Conservation (phyloP, 2,888 invertebrate species). For the Eupeodes latifasciatus region DNA sequence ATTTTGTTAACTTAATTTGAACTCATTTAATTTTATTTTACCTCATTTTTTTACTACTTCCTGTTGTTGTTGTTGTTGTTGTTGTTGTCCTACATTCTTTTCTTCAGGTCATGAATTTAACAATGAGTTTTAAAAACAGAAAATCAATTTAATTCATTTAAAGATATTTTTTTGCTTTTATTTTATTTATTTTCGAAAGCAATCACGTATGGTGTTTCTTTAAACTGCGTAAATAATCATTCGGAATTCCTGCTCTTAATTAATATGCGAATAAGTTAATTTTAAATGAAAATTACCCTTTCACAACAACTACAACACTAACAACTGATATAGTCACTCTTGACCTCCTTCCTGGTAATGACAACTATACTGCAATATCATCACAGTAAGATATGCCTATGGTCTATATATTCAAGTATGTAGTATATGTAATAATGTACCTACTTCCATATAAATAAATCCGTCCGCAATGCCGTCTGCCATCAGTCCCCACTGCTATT, state of each 20-base stretch:
- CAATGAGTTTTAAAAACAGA: slow-evolving; percentile 31
- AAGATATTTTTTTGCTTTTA: slow-evolving; percentile 15
- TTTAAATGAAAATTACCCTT: slow-evolving; percentile 44
- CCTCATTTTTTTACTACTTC: too few species aligned
- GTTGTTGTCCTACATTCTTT: background rate
- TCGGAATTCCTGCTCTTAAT: slow-evolving; percentile 55
- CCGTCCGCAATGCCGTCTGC: background rate
- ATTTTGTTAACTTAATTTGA: too few species aligned
- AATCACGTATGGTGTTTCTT: slow-evolving; percentile 62
- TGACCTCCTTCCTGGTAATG: slow-evolving; percentile 34
- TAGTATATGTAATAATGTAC: background rate
- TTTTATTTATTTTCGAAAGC: slow-evolving; percentile 8
- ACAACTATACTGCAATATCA: slow-evolving; percentile 11
- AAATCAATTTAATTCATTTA: slow-evolving; percentile 32
- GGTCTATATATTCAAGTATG: background rate
- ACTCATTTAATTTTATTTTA: too few species aligned
- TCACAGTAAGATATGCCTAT: background rate
- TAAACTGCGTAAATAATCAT: slow-evolving; percentile 58
- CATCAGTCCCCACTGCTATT: too few species aligned
- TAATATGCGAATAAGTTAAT: slow-evolving; percentile 62
- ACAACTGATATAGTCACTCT: slow-evolving; percentile 15
- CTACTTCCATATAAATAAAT: slow-evolving; percentile 24
- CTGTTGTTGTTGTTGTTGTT: too few species aligned
- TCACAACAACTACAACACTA: background rate
- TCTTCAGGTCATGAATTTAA: background rate